Conservation (phyloP, 2,888 invertebrate species). For the Eristalis intricaria region DNA sequence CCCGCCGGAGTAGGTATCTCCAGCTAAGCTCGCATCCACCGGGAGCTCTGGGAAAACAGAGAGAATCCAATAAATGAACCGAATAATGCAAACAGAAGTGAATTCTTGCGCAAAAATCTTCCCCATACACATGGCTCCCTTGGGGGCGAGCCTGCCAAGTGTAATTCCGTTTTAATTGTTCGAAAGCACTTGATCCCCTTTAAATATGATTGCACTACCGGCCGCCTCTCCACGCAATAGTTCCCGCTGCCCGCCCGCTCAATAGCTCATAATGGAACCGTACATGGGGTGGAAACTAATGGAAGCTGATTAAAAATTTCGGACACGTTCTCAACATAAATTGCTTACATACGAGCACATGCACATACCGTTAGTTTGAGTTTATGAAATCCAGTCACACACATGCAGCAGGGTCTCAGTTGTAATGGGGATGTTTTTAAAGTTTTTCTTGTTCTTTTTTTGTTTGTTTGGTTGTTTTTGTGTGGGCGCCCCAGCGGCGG, state of each 20-base stretch:
- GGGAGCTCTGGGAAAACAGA: not conserved
- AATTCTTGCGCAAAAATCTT: not conserved
- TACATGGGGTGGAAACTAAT: conserved; percentile 34
- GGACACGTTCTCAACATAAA: conserved; percentile 65
- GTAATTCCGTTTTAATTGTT: conserved; percentile 68
- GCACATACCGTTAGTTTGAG: conserved; percentile 9
- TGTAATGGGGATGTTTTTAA: conserved; percentile 28
- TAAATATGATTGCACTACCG: conserved; percentile 65
- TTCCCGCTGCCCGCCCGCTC: not conserved
- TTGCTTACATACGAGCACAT: conserved; percentile 45
- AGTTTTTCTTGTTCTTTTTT: not conserved
- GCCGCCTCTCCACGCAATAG: not conserved
- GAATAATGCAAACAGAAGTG: conserved; percentile 15
- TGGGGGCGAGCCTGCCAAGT: conserved; percentile 10
- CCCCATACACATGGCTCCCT: not conserved
- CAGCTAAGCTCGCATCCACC: not conserved
- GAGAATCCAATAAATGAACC: conserved; percentile 10
- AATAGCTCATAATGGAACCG: conserved; percentile 45
- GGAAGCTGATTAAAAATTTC: conserved; percentile 65
- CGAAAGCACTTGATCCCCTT: conserved; percentile 65
- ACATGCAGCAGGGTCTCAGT: conserved; percentile 9
- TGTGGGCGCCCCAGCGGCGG: conserved; percentile 12
- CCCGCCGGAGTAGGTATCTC: not conserved
- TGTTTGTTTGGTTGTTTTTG: not conserved
- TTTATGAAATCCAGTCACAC: conserved; percentile 62